phyloP scores from a whole-genome alignment of 2,113 vertebrate genomes.

The Antechinus flavipes region DNA sequence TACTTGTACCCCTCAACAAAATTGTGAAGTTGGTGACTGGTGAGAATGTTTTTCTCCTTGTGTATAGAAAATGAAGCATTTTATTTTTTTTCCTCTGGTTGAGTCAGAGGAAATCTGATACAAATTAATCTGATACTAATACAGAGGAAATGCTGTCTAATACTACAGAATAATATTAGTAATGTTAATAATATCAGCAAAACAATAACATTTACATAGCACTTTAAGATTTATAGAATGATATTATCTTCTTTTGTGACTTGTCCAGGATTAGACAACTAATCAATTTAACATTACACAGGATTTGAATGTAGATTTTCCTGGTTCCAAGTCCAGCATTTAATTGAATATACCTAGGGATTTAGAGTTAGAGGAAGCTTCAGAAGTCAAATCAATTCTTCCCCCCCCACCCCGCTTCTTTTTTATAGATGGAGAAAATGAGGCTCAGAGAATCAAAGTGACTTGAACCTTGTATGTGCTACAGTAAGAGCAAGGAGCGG shows the following conservation, averaged over 20 bases:
- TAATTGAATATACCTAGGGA: background rate
- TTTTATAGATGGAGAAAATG: background rate
- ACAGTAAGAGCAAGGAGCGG: background rate
- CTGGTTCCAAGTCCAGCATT: background rate
- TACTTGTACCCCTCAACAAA: background rate
- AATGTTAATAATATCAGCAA: background rate
- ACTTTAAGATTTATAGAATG: background rate
- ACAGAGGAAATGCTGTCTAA: no score
- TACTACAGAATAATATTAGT: background rate
- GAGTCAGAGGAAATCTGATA: background rate
- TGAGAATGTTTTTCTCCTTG: background rate
- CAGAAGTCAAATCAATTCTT: background rate
- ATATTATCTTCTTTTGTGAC: background rate
- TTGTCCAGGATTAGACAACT: background rate
- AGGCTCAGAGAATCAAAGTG: background rate
- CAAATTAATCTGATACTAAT: no score
- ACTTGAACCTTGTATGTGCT: background rate
- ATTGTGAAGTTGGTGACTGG: accelerated
- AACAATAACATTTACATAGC: background rate
- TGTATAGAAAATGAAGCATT: background rate
- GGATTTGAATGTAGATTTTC: background rate
- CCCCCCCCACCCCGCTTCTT: no score
- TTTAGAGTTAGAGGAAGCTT: background rate
- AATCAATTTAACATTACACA: background rate
- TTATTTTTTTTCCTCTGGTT: background rate